Conservation (phyloP, 1,140 invertebrate genomes). For the Mylabris phalerata region DNA sequence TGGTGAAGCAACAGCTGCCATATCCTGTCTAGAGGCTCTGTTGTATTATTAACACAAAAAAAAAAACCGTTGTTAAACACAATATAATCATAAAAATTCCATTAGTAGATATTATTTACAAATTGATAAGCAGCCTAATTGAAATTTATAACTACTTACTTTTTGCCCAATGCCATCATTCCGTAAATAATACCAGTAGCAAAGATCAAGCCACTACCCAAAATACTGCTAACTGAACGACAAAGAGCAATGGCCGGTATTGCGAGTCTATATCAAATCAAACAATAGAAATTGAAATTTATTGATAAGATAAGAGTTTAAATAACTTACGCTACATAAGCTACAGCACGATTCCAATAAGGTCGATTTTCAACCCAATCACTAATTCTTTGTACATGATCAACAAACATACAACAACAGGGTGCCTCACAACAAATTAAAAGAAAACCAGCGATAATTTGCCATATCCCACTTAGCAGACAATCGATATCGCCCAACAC, state of each 20-base stretch:
- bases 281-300: conserved; percentile 25
- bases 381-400: conserved; percentile 80
- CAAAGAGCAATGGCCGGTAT: conserved; percentile 74
- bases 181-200: conserved; percentile 84
- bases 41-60: conserved; percentile 18
- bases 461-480: conserved; percentile 76
- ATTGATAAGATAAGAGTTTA: neutral
- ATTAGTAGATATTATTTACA: no score
- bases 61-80: conserved; percentile 2
- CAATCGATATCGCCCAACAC: conserved; percentile 57
- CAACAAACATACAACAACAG: conserved; percentile 90
- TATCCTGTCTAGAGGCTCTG: conserved; percentile 75
- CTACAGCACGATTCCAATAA: conserved; percentile 83
- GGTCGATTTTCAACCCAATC: conserved; percentile 75
- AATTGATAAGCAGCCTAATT: neutral
- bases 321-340: conserved; percentile 73
- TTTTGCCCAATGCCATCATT: conserved; percentile 87
- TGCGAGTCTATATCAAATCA: conserved; percentile 55
- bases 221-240: conserved; percentile 64
- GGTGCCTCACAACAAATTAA: conserved; percentile 86
- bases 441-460: conserved; percentile 82
- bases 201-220: conserved; percentile 85
- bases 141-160: conserved; percentile 56
- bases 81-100: no score
- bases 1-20: conserved; percentile 69